These are phyloP conservation scores for Chlorocebus sabaeus DNA, from an alignment of 2,113 vertebrate genomes.

Conservation along the genomic window DNA sequence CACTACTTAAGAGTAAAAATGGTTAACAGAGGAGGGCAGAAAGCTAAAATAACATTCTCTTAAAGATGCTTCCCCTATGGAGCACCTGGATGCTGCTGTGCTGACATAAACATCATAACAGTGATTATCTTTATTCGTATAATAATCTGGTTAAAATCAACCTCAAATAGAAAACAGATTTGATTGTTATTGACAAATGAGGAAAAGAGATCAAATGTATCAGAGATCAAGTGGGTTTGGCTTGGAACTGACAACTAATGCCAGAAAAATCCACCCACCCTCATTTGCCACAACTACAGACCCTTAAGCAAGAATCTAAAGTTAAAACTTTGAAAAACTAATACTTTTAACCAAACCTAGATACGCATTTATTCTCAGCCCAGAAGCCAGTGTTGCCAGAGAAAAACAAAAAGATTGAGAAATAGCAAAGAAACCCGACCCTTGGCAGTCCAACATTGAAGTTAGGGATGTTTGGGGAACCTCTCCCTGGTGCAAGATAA, in stretches of 20 bases:
- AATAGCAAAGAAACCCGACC: neutral
- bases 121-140: neutral
- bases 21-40: neutral
- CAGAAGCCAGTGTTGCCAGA: neutral
- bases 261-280: neutral
- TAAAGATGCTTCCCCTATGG: accelerated
- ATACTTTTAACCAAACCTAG: neutral
- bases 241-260: neutral
- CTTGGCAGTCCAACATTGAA: neutral
- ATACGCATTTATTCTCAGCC: neutral
- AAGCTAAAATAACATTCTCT: neutral
- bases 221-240: neutral
- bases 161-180: neutral
- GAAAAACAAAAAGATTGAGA: neutral
- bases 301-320: neutral
- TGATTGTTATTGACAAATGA: neutral
- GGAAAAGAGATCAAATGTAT: neutral
- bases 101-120: neutral
- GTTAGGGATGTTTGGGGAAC: neutral
- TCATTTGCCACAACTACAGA: neutral
- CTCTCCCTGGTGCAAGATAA: neutral
- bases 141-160: neutral
- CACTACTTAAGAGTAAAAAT: neutral
- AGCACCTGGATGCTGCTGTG: neutral
- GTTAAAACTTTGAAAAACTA: neutral